Evolutionary conservation across 2,113 vertebrate species (phyloP).

Genomic region (Scortum barcoo): DNA sequence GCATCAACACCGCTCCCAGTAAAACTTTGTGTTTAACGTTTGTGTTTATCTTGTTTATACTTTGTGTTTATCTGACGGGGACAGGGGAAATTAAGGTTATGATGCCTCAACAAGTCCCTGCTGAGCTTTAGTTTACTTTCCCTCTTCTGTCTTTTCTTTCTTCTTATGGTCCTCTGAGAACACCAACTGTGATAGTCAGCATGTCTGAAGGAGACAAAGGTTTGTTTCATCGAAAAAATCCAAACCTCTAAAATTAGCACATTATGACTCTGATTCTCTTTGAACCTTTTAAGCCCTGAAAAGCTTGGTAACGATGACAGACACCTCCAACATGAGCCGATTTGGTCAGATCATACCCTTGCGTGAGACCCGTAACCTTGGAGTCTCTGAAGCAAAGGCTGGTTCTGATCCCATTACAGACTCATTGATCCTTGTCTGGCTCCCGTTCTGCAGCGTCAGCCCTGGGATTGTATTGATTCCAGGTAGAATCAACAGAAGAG

Average conservation of each 20-base stretch:
- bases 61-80: slow-evolving; percentile 50
- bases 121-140: slow-evolving; percentile 19
- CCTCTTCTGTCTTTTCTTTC: slow-evolving; percentile 9
- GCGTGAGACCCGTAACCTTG: slow-evolving; percentile 50
- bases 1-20: slow-evolving; percentile 9
- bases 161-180: background rate
- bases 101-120: slow-evolving; percentile 38
- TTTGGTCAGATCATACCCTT: slow-evolving; percentile 26
- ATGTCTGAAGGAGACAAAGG: background rate
- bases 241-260: background rate
- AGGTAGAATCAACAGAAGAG: slow-evolving; percentile 66
- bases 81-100: slow-evolving; percentile 40
- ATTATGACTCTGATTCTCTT: background rate
- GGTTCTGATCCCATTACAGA: slow-evolving; percentile 70
- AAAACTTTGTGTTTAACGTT: slow-evolving; percentile 58
- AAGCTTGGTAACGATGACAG: background rate
- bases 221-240: background rate
- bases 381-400: slow-evolving; percentile 18
- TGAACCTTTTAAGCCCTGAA: background rate
- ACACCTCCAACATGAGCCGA: slow-evolving; percentile 6
- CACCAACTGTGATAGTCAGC: background rate
- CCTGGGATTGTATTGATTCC: slow-evolving; percentile 61
- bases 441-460: slow-evolving; percentile 70
- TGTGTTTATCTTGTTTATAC: too few relatives aligned
- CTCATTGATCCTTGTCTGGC: slow-evolving; percentile 64